A percentile compares a stretch with the other conserved stretches of the same genome.
Evolutionary conservation across 2,888 invertebrate species (phyloP).

Genomic region (Tipula helvola): DNA sequence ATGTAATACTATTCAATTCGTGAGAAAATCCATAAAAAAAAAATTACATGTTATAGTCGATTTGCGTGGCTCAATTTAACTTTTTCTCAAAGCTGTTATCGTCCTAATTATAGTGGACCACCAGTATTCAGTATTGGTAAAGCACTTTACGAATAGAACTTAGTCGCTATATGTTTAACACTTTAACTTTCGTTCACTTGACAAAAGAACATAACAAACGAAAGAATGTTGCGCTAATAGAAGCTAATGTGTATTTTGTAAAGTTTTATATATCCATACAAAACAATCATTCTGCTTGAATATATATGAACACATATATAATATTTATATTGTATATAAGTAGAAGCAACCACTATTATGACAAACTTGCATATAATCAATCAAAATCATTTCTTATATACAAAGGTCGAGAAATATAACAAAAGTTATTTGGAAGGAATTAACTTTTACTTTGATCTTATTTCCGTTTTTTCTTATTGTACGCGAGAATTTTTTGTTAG

Average conservation of each 20-base stretch:
- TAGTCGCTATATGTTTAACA: background rate
- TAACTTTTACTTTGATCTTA: conserved; percentile 4
- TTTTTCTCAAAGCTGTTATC: too few relatives aligned
- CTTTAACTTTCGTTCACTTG: background rate
- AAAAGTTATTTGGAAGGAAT: background rate
- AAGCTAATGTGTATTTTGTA: background rate
- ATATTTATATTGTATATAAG: background rate
- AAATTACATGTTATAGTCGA: background rate
- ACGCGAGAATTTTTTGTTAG: background rate
- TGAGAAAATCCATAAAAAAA: background rate
- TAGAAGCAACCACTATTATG: background rate
- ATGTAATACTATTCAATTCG: background rate
- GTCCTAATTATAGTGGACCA: too few relatives aligned
- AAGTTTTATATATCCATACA: background rate
- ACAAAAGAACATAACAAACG: background rate
- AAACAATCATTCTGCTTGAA: background rate
- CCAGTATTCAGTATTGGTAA: too few relatives aligned
- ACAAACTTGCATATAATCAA: background rate
- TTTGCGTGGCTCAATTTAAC: background rate
- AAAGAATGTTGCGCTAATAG: background rate
- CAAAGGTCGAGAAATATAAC: background rate
- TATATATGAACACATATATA: background rate
- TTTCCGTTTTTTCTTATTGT: background rate
- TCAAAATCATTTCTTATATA: background rate
- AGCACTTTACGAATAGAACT: too few relatives aligned